Evolutionary conservation across 2,113 vertebrate species (phyloP), one percentile per base, ranked within the genome.

Genomic region (Solenodon paradoxus): DNA sequence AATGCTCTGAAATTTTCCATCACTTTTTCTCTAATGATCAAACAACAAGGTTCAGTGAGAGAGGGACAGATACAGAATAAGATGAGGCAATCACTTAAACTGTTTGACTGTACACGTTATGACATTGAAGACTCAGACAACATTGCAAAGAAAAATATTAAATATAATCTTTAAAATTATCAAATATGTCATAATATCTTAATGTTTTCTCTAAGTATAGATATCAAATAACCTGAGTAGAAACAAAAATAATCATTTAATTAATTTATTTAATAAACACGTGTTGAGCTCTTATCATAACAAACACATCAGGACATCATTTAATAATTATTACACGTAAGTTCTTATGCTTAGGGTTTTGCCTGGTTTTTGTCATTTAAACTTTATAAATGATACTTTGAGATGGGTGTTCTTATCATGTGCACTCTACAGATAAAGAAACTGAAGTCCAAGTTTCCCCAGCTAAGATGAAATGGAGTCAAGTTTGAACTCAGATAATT

Each of bases 251-350:
- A 64, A 72, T 47, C 57, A 2, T 75, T 63, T 45, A 42, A 72
- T 72, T 55, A 3, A 57, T 86, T 68, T 4, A 78, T 64, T 64
- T 12, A 45, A 59, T 4, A 71, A 74, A 68, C 7, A 40, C 28
- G 7, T 26, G 9, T 1, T 80, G 17, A 68, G 38, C 11, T 49
- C 16, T 72, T 57, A 66, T 12, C 17, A 30, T 72, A 26, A 63
- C 53, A 80, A 66, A 57, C 30, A 85, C 2, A 49, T 59, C n/a
- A n/a, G 72, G 28, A 59, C 1, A 49, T 63, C 30, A 30, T 5
- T 51, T 40, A 90, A 40, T 88, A 68, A 59, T 51, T 35, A 26
- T 81, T 12, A 74, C n/a, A 93, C 16, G 16, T 68, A 75, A 87
- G 20, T 4, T 45, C 32, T 55, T 42, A 55, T 51, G n/a, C 7